phyloP scores from a whole-genome alignment of 37 sponge, comb jelly and placozoan genomes.

The Bolinopsis microptera region DNA sequence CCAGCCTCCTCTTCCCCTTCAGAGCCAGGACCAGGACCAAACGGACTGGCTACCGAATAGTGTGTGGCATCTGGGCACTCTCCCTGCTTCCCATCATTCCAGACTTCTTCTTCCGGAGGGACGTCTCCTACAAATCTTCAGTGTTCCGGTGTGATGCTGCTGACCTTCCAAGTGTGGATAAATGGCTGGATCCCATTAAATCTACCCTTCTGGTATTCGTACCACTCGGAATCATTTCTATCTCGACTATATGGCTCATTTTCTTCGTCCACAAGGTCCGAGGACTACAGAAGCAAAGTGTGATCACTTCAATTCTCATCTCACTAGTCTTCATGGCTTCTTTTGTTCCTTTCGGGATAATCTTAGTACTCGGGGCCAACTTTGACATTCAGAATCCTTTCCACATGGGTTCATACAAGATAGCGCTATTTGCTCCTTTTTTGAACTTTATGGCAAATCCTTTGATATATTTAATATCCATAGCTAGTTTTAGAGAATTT shows the following conservation, averaged over 20 bases:
- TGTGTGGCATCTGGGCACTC: neutral
- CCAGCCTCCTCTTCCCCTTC: conserved; percentile 30
- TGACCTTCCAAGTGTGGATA: neutral
- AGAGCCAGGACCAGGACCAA: conserved; percentile 27
- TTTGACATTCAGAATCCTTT: neutral
- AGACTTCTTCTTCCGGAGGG: neutral
- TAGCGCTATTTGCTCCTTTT: conserved; percentile 23
- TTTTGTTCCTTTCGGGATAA: neutral
- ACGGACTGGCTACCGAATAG: conserved; percentile 10
- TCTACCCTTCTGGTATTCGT: neutral
- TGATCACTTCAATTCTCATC: conserved; percentile 13
- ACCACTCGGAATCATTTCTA: neutral
- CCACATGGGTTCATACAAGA: neutral
- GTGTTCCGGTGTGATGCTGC: conserved; percentile 10
- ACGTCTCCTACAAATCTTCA: neutral
- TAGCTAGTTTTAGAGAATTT: conserved; percentile 43
- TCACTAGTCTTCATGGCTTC: conserved; percentile 22
- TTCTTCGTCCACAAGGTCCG: conserved; percentile 24
- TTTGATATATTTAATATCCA: conserved; percentile 1
- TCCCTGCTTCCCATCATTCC: conserved; percentile 31
- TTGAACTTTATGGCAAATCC: conserved; percentile 31
- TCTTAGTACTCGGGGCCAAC: conserved; percentile 25
- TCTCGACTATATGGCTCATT: conserved; percentile 42
- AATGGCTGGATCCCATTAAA: conserved; percentile 35
- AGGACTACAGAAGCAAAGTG: conserved; percentile 57